Conservation (phyloP, 2,888 invertebrate genomes). For the Synanthedon tipuliformis region DNA sequence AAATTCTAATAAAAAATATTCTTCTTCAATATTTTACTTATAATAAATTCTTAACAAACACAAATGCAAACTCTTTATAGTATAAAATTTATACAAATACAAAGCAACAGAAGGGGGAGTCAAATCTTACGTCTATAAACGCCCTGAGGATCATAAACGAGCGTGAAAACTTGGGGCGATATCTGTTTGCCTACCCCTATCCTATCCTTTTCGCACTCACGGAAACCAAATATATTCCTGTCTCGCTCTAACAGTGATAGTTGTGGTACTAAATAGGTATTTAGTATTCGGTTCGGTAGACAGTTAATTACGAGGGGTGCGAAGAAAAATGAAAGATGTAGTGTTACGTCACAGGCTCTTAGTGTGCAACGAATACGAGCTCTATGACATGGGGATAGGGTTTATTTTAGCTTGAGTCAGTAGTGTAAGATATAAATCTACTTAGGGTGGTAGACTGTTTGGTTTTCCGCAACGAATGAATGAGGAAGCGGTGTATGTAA, state of each 20-base stretch:
- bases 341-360: constrained; percentile 3
- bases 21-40: no score
- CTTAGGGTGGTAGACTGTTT: constrained; percentile 19
- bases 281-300: constrained; percentile 67
- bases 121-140: constrained; percentile 25
- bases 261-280: constrained; percentile 61
- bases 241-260: constrained; percentile 35
- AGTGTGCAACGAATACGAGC: not conserved
- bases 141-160: constrained; percentile 34
- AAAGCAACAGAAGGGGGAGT: constrained; percentile 20
- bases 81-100: constrained; percentile 41
- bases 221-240: constrained; percentile 6
- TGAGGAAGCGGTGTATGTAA: constrained; percentile 25
- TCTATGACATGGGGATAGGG: constrained; percentile 5
- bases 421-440: not conserved
- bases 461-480: constrained; percentile 40
- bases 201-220: constrained; percentile 26
- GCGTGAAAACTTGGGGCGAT: constrained; percentile 48
- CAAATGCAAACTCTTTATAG: constrained; percentile 7
- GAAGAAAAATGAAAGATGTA: constrained; percentile 45
- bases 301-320: constrained; percentile 63
- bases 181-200: constrained; percentile 23
- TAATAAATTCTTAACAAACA: no score
- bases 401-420: constrained; percentile 6
- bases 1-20: no score